phyloP scores from a whole-genome alignment of 2,797 vertebrate genomes.

The Xenentodon cancila region DNA sequence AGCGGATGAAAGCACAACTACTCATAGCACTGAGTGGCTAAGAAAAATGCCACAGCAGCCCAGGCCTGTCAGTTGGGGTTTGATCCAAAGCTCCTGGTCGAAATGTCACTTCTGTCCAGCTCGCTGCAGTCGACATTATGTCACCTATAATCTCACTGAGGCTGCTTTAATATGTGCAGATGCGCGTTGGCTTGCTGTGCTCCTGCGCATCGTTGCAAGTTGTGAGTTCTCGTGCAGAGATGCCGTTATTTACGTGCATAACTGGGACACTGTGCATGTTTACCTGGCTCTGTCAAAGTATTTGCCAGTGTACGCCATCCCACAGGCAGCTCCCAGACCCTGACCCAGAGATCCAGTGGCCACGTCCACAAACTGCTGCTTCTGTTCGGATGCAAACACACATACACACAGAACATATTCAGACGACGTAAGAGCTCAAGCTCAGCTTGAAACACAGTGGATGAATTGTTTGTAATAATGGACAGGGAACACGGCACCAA shows the following conservation, averaged over 20 bases:
- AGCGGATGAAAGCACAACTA: slow-evolving; percentile 19
- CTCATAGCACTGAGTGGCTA: too few relatives aligned
- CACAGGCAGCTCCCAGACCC: slow-evolving; percentile 92
- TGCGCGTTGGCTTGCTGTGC: not conserved
- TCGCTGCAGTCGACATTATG: slow-evolving; percentile 27
- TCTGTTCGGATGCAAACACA: slow-evolving; percentile 76
- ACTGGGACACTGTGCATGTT: slow-evolving; percentile 28
- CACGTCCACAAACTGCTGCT: slow-evolving; percentile 94
- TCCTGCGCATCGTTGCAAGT: not conserved
- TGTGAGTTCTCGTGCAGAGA: not conserved
- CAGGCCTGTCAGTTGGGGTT: slow-evolving; percentile 39
- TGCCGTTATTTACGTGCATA: not conserved
- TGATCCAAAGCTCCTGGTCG: slow-evolving; percentile 27
- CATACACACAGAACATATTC: slow-evolving; percentile 1
- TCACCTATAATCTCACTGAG: slow-evolving; percentile 37
- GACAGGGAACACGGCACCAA: slow-evolving; percentile 4
- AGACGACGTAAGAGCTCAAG: not conserved
- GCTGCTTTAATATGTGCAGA: slow-evolving; percentile 26
- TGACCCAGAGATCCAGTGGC: slow-evolving; percentile 95
- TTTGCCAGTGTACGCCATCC: slow-evolving; percentile 96
- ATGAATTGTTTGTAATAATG: slow-evolving; percentile 4
- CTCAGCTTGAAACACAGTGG: slow-evolving; percentile 9
- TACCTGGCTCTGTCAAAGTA: slow-evolving; percentile 97
- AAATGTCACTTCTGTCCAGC: slow-evolving; percentile 55
- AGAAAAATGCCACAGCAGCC: slow-evolving; percentile 30